These are phyloP conservation scores for Sipha flava DNA, from an alignment of 1,140 invertebrate species.

Conservation along the genomic window DNA sequence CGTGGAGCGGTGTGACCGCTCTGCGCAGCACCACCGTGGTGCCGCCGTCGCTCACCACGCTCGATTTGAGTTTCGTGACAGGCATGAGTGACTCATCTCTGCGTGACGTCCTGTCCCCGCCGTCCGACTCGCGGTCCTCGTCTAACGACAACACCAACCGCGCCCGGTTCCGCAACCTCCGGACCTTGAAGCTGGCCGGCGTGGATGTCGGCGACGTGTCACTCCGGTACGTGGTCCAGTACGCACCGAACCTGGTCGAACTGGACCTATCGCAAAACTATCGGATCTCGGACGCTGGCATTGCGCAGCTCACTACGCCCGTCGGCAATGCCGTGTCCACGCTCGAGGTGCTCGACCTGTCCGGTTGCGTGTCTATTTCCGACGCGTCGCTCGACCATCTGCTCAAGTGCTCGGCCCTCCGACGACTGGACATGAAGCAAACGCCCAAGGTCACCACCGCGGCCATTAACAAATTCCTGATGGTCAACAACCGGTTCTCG, in stretches of 20 bases:
- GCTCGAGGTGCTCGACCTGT: constrained; percentile 61
- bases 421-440: constrained; percentile 62
- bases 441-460: constrained; percentile 66
- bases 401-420: constrained; percentile 54
- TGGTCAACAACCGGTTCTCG: not conserved
- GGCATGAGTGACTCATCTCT: constrained; percentile 73
- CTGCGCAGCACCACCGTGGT: constrained; percentile 69
- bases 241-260: constrained; percentile 60
- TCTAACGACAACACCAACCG: constrained; percentile 71
- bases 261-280: constrained; percentile 77
- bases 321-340: constrained; percentile 52
- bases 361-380: constrained; percentile 71
- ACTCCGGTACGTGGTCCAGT: constrained; percentile 67
- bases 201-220: constrained; percentile 84
- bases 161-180: constrained; percentile 67
- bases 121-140: constrained; percentile 73
- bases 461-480: constrained; percentile 67
- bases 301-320: constrained; percentile 68
- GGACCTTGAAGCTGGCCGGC: constrained; percentile 66
- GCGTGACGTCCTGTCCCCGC: constrained; percentile 72
- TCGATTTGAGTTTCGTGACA: constrained; percentile 73
- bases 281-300: constrained; percentile 76
- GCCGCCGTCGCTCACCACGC: constrained; percentile 60
- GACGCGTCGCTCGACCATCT: constrained; percentile 72
- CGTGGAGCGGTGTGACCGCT: constrained; percentile 68